Conservation (phyloP, 1,140 invertebrate species). For the Hesperophylax magnus region DNA sequence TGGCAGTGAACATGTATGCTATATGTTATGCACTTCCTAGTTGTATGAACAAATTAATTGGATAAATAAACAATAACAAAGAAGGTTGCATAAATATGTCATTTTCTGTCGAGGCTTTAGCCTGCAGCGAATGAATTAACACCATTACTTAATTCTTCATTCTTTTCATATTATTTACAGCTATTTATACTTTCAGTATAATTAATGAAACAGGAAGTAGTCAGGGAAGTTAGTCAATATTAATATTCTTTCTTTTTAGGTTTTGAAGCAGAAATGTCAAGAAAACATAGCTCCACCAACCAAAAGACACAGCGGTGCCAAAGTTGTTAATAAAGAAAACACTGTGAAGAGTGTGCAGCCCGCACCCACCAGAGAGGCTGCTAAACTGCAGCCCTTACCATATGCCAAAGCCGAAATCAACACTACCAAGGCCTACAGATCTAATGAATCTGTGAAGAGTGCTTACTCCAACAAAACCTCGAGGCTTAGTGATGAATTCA, state of each 20-base stretch:
- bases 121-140: too few relatives aligned
- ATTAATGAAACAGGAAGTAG: not conserved
- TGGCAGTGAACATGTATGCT: too few relatives aligned
- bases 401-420: slow-evolving; percentile 23
- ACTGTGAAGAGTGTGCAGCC: slow-evolving; percentile 5
- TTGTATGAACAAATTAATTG: too few relatives aligned
- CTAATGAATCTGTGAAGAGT: slow-evolving; percentile 34
- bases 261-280: slow-evolving; percentile 61
- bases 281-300: slow-evolving; percentile 61
- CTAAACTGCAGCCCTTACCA: slow-evolving; percentile 8
- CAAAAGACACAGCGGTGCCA: slow-evolving; percentile 21
- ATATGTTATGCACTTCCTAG: too few relatives aligned
- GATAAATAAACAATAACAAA: too few relatives aligned
- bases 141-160: too few relatives aligned
- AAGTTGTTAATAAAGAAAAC: slow-evolving; percentile 18
- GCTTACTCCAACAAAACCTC: slow-evolving; percentile 35
- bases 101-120: too few relatives aligned
- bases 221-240: not conserved
- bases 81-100: too few relatives aligned
- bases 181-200: not conserved
- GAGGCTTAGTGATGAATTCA: slow-evolving; percentile 74
- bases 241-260: slow-evolving; percentile 46
- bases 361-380: slow-evolving; percentile 11
- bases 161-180: too few relatives aligned
- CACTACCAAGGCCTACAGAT: slow-evolving; percentile 19